phyloP scores from a whole-genome alignment of 2,888 invertebrate genomes.

The Argyresthia goedartella region DNA sequence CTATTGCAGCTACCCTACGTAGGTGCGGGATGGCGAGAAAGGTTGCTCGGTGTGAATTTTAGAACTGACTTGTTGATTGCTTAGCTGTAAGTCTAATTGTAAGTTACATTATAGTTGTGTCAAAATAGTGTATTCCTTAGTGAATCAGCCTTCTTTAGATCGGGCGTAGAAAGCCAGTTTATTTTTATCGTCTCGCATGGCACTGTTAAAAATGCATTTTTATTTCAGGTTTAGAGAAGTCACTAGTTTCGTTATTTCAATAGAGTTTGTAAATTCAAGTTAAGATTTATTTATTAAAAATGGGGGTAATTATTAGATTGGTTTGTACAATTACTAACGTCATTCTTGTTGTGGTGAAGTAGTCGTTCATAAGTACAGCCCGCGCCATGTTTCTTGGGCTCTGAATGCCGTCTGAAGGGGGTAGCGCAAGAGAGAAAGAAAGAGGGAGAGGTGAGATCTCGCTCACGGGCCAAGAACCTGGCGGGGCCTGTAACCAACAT shows the following conservation, averaged over 20 bases:
- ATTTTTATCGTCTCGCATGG: neutral
- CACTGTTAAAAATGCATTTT: too few relatives aligned
- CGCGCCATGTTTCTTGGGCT: too few relatives aligned
- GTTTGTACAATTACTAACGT: neutral
- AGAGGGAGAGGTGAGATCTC: too few relatives aligned
- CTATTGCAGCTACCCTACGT: too few relatives aligned
- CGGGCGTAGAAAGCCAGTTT: neutral
- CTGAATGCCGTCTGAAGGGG: too few relatives aligned
- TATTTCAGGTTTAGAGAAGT: too few relatives aligned
- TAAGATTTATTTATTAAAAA: neutral
- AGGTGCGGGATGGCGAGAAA: neutral
- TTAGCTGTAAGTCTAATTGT: slow-evolving; percentile 50
- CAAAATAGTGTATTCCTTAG: slow-evolving; percentile 16
- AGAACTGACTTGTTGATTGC: slow-evolving; percentile 56
- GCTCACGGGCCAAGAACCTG: too few relatives aligned
- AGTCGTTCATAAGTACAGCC: neutral
- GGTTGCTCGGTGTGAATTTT: slow-evolving; percentile 23
- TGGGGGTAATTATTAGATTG: neutral
- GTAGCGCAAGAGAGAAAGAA: too few relatives aligned
- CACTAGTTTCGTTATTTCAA: neutral
- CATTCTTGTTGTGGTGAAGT: neutral
- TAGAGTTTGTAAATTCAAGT: too few relatives aligned
- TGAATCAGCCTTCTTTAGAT: slow-evolving; percentile 14
- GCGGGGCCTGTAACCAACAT: slow-evolving; percentile 4
- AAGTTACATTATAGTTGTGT: slow-evolving; percentile 28